Evolutionary conservation across 2,888 invertebrate species (phyloP).

Genomic region (Acanthococcus lagerstroemiae): DNA sequence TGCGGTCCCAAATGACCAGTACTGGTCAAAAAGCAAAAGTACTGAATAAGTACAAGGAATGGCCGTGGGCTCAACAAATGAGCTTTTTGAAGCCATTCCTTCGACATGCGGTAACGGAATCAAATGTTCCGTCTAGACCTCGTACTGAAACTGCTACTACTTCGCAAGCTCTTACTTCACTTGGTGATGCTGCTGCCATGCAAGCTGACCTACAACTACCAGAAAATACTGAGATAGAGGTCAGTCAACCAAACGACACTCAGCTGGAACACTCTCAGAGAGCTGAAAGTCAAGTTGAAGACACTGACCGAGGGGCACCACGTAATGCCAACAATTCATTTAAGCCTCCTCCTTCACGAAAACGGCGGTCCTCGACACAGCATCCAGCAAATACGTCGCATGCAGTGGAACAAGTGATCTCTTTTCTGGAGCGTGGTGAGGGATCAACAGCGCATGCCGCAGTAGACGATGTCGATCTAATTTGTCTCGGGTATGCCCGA

Average conservation of each 20-base stretch:
- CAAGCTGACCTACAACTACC: no score
- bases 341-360: not conserved
- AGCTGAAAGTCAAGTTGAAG: not conserved
- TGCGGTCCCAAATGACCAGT: not conserved
- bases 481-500: not conserved
- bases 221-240: not conserved
- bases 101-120: not conserved
- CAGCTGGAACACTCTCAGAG: not conserved
- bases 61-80: not conserved
- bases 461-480: not conserved
- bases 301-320: not conserved
- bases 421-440: not conserved
- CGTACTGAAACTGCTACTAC: not conserved
- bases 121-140: not conserved
- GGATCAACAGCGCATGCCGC: no score
- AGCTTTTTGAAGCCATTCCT: not conserved
- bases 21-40: not conserved
- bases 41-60: not conserved
- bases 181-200: no score
- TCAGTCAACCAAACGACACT: no score
- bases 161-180: no score
- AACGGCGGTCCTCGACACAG: not conserved
- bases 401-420: not conserved
- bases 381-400: not conserved
- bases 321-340: not conserved